Conservation (phyloP, 2,113 vertebrate genomes). For the Notarius lentiginosus region DNA sequence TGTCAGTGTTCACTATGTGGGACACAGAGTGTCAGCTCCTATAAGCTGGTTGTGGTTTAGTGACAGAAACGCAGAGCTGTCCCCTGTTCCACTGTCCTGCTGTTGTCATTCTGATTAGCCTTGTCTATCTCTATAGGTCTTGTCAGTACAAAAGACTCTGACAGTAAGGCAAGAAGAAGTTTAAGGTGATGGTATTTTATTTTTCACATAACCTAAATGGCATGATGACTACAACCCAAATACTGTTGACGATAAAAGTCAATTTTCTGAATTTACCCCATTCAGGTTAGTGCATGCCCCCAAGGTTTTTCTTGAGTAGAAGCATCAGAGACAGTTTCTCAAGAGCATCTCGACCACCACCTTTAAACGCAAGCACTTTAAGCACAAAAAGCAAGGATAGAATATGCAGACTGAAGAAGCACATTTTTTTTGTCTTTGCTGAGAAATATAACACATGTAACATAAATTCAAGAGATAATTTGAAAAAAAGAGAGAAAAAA, state of each 20-base stretch:
- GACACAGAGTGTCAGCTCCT: constrained; percentile 42
- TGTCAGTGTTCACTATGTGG: constrained; percentile 20
- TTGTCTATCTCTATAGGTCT: background rate
- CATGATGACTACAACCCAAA: background rate
- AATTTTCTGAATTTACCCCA: background rate
- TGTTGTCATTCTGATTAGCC: constrained; percentile 18
- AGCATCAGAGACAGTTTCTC: background rate
- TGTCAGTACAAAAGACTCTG: constrained; percentile 1
- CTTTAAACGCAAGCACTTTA: background rate
- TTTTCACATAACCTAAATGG: background rate
- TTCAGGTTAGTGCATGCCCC: background rate
- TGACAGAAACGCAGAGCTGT: constrained; percentile 31
- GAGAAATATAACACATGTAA: background rate
- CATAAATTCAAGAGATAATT: background rate
- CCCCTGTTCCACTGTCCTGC: constrained; percentile 18
- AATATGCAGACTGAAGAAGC: background rate
- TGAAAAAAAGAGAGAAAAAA: background rate
- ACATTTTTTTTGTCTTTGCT: background rate
- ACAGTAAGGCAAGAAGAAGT: background rate
- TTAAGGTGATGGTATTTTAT: constrained; percentile 1
- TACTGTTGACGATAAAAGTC: background rate
- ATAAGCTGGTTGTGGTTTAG: constrained; percentile 12
- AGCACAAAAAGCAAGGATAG: background rate
- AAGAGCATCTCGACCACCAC: background rate
- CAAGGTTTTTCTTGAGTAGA: background rate